Evolutionary conservation across 2,113 vertebrate genomes (phyloP).

Genomic region (Triplophysa siluroides): DNA sequence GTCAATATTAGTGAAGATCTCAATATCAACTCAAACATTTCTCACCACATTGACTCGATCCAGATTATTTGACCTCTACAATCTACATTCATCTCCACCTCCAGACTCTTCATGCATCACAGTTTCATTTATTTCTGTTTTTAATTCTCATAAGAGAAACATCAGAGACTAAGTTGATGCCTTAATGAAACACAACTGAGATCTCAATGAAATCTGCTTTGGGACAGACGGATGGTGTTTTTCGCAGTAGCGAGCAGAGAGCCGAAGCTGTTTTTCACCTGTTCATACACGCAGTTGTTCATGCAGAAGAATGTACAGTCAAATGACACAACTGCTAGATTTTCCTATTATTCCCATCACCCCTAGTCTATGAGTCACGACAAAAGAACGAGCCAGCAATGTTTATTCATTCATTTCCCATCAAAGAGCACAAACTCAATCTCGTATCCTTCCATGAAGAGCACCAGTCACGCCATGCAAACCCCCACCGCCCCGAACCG

Average conservation of each 20-base stretch:
- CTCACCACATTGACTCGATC: too few relatives aligned
- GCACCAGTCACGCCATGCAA: slow-evolving; percentile 47
- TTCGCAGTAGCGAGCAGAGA: background rate
- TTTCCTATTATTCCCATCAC: slow-evolving; percentile 43
- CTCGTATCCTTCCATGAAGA: slow-evolving; percentile 40
- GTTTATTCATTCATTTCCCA: slow-evolving; percentile 37
- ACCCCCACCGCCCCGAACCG: background rate
- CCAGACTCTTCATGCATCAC: too few relatives aligned
- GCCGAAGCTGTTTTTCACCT: slow-evolving; percentile 24
- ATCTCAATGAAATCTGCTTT: too few relatives aligned
- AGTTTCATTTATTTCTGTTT: too few relatives aligned
- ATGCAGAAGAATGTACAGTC: slow-evolving; percentile 36
- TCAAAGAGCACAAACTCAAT: slow-evolving; percentile 29
- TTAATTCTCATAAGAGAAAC: too few relatives aligned
- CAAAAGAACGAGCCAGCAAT: slow-evolving; percentile 26
- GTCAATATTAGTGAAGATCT: too few relatives aligned
- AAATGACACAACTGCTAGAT: slow-evolving; percentile 35
- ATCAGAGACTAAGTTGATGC: too few relatives aligned
- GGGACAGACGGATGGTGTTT: background rate
- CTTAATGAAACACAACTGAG: too few relatives aligned
- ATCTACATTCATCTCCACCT: too few relatives aligned
- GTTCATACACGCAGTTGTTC: background rate
- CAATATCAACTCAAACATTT: too few relatives aligned
- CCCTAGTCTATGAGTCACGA: slow-evolving; percentile 25
- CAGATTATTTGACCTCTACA: too few relatives aligned